Base-by-base conservation (phyloP, 2,113 vertebrate species). In the Rousettus leschenaultii region DNA sequence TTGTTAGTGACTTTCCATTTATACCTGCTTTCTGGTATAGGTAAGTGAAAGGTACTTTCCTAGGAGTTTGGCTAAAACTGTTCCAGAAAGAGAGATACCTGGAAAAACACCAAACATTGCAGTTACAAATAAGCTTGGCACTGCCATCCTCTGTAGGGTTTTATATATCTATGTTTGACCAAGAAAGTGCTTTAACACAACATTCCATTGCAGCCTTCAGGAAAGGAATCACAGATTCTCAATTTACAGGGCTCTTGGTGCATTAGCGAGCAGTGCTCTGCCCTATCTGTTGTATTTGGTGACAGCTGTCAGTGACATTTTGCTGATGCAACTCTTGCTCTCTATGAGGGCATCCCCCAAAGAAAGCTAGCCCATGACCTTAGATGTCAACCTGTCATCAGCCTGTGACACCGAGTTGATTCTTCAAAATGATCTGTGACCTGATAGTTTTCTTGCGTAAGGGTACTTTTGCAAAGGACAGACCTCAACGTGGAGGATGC, bases 361-460 rank as follows among this genome's bases (percentile, higher is more conserved):
- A 96, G 89, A 96, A 97, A 92, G 85, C 68, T 92, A 68, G 71
- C 97, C 90, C 63, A 45, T 94, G 95, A 97, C 94, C 96, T 96
- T 86, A 83, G 82, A 90, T 94, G 87, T 98, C 96, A 97, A 65
- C 94, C 86, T 94, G 93, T 94, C 94, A 91, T 86, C 92, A 96
- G 89, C 86, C 87, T 74, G 51, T 91, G 95, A 88, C 91, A 85
- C 63, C 74, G 57, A 0, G 68, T 66, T 94, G 92, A 95, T 92
- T 85, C 77, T 94, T 88, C 63, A 59, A 73, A 78, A 95, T 75
- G 92, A 91, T 93, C 88, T 86, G 78, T 97, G 90, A 96, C 86
- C 94, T 66, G 66, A 68, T 91, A 68, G 28, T 78, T 89, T 89
- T 94, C 71, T 70, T 86, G 12, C 16, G 30, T 71, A 55, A n/a